These are phyloP conservation scores for Spicauda simplicius DNA, from an alignment of 2,888 invertebrate species.

Conservation along the genomic window DNA sequence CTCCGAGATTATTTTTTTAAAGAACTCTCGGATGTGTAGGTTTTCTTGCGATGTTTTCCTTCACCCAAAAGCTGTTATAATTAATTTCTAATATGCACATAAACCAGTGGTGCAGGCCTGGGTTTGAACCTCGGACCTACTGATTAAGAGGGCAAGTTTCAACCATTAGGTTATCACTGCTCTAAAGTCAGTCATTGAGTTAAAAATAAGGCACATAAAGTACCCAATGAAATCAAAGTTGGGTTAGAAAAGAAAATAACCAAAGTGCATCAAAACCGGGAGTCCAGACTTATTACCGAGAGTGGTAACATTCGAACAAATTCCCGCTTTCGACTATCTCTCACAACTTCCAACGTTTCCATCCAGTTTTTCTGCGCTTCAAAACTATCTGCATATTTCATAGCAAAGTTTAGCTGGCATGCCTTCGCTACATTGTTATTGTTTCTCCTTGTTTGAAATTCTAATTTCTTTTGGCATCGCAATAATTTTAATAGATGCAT, in stretches of 20 bases:
- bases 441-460: conserved; percentile 31
- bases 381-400: conserved; percentile 41
- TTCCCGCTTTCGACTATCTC: conserved; percentile 33
- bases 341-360: conserved; percentile 40
- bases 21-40: no score
- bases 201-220: neutral
- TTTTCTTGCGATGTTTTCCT: no score
- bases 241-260: conserved; percentile 20
- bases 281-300: conserved; percentile 34
- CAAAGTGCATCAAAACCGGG: conserved; percentile 8
- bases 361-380: conserved; percentile 39
- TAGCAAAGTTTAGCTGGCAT: conserved; percentile 29
- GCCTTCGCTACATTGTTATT: conserved; percentile 26
- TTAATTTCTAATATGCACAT: no score
- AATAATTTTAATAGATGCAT: conserved; percentile 16
- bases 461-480: conserved; percentile 16
- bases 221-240: conserved; percentile 5
- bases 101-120: no score
- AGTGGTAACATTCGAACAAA: conserved; percentile 32
- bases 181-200: neutral
- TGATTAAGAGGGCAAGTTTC: no score
- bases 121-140: no score
- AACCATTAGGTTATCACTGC: no score
- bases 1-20: no score
- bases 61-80: no score